A percentile compares a stretch with the other conserved stretches of the same genome.
phyloP scores from a whole-genome alignment of 2,888 invertebrate genomes.

The Pyrocoelia pectoralis region DNA sequence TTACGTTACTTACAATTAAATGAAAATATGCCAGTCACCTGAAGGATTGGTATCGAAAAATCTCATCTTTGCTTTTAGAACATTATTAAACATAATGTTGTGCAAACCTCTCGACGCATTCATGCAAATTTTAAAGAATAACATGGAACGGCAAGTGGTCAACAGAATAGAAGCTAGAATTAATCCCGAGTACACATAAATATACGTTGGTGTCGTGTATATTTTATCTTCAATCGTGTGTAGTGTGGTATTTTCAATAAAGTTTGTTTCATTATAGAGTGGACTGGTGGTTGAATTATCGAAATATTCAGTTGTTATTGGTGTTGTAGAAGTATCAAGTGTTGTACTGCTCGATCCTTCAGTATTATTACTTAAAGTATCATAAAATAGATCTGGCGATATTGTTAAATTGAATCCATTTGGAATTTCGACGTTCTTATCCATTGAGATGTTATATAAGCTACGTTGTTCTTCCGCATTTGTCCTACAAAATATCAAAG shows the following conservation, averaged over 20 bases:
- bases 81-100: constrained; percentile 77
- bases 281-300: not conserved
- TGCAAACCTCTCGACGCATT: constrained; percentile 78
- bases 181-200: constrained; percentile 67
- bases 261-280: not conserved
- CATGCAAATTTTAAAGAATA: constrained; percentile 79
- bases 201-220: constrained; percentile 47
- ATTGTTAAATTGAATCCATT: not conserved
- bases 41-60: constrained; percentile 89
- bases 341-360: not conserved
- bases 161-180: constrained; percentile 68
- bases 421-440: not conserved
- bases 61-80: constrained; percentile 77
- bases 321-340: not conserved
- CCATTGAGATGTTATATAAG: not conserved
- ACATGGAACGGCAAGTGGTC: constrained; percentile 70
- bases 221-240: not conserved
- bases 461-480: constrained; percentile 55
- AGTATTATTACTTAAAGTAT: not conserved
- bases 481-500: constrained; percentile 54
- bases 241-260: too few species aligned
- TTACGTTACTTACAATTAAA: not conserved
- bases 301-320: not conserved
- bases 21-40: constrained; percentile 59
- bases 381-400: not conserved